Percentiles rank a stretch among this genome's conserved stretches.
phyloP scores from a whole-genome alignment of 2,797 vertebrate species.

The Anomalospiza imberbis region DNA sequence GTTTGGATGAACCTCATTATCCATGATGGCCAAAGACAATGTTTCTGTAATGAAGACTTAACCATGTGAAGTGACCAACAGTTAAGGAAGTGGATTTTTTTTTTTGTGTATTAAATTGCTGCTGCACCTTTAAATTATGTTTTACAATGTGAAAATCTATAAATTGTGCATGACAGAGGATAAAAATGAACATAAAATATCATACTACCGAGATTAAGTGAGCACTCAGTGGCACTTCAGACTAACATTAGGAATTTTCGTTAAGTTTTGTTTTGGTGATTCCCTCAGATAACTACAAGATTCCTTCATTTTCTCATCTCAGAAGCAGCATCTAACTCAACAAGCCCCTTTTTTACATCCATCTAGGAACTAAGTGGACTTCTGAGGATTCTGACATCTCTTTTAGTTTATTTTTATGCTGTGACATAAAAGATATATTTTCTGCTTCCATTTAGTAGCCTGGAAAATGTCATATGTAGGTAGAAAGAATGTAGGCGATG shows the following conservation, averaged over 20 bases:
- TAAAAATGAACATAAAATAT: neutral
- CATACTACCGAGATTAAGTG: neutral
- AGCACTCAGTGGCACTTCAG: neutral
- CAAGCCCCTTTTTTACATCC: neutral
- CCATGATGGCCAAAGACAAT: neutral
- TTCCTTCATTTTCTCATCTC: neutral
- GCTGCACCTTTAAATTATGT: neutral
- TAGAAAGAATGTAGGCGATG: neutral
- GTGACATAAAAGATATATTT: neutral
- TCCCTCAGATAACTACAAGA: neutral
- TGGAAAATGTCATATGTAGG: neutral
- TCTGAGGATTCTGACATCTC: neutral
- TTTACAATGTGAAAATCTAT: neutral
- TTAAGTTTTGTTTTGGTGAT: neutral
- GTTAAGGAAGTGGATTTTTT: neutral
- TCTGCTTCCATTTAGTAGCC: neutral
- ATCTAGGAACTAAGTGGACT: neutral
- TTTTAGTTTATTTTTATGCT: neutral
- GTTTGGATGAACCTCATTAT: neutral
- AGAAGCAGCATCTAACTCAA: neutral
- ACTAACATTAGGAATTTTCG: neutral
- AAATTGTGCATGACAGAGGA: neutral
- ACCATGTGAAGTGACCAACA: neutral
- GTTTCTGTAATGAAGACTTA: conserved; percentile 23
- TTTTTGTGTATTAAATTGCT: neutral